Evolutionary conservation across 2,888 invertebrate species (phyloP).

Genomic region (Phanerotoma sp.): DNA sequence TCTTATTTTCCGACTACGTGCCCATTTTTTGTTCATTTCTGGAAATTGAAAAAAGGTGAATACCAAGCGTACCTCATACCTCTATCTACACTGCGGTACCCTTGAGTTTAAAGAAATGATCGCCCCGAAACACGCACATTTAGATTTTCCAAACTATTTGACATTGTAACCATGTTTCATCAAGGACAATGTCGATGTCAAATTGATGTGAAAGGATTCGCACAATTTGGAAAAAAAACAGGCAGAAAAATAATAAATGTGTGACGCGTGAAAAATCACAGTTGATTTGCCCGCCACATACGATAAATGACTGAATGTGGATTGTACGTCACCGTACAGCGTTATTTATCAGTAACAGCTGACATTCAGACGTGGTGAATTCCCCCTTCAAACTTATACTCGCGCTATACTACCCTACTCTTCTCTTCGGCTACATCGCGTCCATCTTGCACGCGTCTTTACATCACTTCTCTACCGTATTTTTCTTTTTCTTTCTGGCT

Average conservation of each 20-base stretch:
- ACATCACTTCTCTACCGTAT: slow-evolving; percentile 25
- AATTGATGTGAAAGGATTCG: neutral
- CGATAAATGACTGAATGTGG: slow-evolving; percentile 46
- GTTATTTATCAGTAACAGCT: slow-evolving; percentile 55
- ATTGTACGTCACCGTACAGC: slow-evolving; percentile 50
- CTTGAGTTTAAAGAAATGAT: too few species aligned
- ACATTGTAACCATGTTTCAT: neutral
- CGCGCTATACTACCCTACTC: slow-evolving; percentile 11
- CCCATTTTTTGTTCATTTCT: too few species aligned
- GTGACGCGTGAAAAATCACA: slow-evolving; percentile 48
- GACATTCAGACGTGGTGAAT: slow-evolving; percentile 47
- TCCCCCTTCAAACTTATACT: slow-evolving; percentile 18
- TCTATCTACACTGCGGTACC: too few species aligned
- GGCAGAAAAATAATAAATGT: neutral
- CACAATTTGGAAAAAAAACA: neutral
- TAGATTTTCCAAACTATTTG: too few species aligned
- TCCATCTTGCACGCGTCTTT: slow-evolving; percentile 40
- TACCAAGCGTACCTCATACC: too few species aligned
- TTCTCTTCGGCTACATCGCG: slow-evolving; percentile 28
- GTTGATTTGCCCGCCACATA: slow-evolving; percentile 46
- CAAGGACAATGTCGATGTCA: slow-evolving; percentile 1
- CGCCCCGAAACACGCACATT: too few species aligned
- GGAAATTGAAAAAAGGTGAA: too few species aligned
- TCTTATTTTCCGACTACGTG: too few species aligned
- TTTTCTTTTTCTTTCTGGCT: slow-evolving; percentile 23